Conservation (phyloP, 2,797 vertebrate genomes). For the Acomys russatus region DNA sequence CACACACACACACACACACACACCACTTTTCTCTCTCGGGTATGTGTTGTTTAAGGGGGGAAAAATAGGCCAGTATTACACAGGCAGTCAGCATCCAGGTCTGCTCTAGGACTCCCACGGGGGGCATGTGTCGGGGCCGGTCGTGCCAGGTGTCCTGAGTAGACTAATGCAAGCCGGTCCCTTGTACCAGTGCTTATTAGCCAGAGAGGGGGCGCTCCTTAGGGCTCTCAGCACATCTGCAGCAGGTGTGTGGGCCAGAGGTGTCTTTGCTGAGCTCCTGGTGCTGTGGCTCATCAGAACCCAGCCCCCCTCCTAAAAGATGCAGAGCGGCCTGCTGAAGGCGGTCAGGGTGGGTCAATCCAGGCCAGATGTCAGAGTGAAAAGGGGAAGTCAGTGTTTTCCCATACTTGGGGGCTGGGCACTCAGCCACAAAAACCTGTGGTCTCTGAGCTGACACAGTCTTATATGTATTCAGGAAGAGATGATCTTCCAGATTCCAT, state of each 20-base stretch:
- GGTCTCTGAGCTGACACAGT: constrained; percentile 65
- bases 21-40: background rate
- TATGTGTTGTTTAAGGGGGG: background rate
- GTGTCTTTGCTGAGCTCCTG: background rate
- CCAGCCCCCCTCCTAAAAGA: background rate
- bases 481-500: constrained; percentile 96
- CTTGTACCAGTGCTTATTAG: background rate
- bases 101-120: background rate
- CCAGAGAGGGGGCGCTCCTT: background rate
- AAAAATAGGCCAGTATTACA: background rate
- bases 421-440: constrained; percentile 11
- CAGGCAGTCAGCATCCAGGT: background rate
- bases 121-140: background rate
- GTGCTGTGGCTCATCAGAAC: background rate
- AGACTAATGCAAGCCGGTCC: background rate
- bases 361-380: constrained; percentile 68
- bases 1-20: background rate
- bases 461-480: constrained; percentile 90
- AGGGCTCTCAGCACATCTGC: background rate
- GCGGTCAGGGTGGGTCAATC: constrained; percentile 8
- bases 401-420: constrained; percentile 67
- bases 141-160: background rate
- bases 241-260: background rate
- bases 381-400: constrained; percentile 79
- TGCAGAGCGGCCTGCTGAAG: background rate